phyloP scores from a whole-genome alignment of 1,140 invertebrate species.

The Anoplolepis gracilipes region DNA sequence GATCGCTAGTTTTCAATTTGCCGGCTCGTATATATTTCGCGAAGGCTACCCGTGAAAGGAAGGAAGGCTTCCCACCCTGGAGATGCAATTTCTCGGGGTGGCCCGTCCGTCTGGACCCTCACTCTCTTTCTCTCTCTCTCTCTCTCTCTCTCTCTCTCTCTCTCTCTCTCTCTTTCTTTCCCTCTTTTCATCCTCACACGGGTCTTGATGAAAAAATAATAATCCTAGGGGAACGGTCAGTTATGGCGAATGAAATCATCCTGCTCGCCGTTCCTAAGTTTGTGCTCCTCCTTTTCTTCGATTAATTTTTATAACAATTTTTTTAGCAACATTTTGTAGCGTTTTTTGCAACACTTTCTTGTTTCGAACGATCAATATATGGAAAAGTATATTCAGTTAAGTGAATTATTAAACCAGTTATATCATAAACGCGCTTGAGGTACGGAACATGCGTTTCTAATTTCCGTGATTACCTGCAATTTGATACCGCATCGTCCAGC shows the following conservation, averaged over 20 bases:
- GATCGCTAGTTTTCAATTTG: conserved; percentile 86
- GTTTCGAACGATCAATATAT: neutral
- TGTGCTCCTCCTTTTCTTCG: conserved; percentile 34
- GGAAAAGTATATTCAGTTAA: conserved; percentile 44
- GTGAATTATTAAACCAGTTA: conserved; percentile 66
- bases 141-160: neutral
- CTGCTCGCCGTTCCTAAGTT: conserved; percentile 51
- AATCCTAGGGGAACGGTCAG: conserved; percentile 84
- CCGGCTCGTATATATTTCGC: conserved; percentile 85
- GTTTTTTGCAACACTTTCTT: neutral
- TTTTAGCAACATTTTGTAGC: neutral
- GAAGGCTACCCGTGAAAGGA: conserved; percentile 69
- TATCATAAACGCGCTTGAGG: conserved; percentile 40
- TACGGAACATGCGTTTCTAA: conserved; percentile 67
- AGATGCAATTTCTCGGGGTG: conserved; percentile 84
- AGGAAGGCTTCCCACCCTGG: conserved; percentile 61
- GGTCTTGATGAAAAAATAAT: conserved; percentile 85
- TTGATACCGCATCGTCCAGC: conserved; percentile 69
- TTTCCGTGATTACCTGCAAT: conserved; percentile 71
- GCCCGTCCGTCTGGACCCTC: conserved; percentile 63
- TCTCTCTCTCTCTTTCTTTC: neutral
- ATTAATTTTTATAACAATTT: conserved; percentile 52
- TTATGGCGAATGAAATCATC: conserved; percentile 81
- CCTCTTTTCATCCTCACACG: conserved; percentile 15
- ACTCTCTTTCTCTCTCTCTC: conserved; percentile 37